Evolutionary conservation across 1,140 invertebrate species (phyloP).

Genomic region (Drosophila jambulina): DNA sequence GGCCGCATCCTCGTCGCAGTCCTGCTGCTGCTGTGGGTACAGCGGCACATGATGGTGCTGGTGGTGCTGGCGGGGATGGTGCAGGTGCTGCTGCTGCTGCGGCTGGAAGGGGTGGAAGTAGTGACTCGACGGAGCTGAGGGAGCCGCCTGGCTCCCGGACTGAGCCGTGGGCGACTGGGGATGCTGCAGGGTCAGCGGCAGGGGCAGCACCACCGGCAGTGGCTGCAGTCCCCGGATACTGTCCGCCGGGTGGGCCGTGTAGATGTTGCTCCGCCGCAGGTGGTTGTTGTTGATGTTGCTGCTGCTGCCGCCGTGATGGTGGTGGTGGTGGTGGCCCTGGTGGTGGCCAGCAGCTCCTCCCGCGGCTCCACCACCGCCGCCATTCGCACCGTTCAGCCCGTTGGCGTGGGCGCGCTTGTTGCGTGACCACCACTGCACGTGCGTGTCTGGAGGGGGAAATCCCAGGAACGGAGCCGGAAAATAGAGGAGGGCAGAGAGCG

Average conservation of each 20-base stretch:
- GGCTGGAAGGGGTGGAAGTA: conserved; percentile 74
- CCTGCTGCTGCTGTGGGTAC: conserved; percentile 50
- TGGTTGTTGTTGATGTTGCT: conserved; percentile 81
- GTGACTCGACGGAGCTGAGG: conserved; percentile 26
- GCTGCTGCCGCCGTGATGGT: conserved; percentile 55
- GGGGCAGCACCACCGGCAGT: conserved; percentile 46
- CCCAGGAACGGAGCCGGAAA: conserved; percentile 29
- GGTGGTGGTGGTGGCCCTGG: conserved; percentile 17
- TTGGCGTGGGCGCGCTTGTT: conserved; percentile 81
- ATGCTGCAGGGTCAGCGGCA: conserved; percentile 45
- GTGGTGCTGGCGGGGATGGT: conserved; percentile 14
- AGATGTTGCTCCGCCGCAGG: conserved; percentile 82
- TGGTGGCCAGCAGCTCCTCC: conserved; percentile 51
- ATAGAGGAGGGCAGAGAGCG: conserved; percentile 1
- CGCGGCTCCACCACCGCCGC: conserved; percentile 45
- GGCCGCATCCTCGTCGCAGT: conserved; percentile 71
- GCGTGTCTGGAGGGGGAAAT: conserved; percentile 68
- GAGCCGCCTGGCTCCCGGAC: conserved; percentile 22
- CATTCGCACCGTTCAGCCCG: conserved; percentile 41
- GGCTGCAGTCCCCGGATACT: conserved; percentile 80
- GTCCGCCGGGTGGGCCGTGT: conserved; percentile 81
- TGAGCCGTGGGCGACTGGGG: conserved; percentile 52
- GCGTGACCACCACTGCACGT: conserved; percentile 84
- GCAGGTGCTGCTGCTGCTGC: conserved; percentile 45
- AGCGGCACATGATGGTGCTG: conserved; percentile 45